Evolutionary conservation across 2,113 vertebrate species (phyloP).

Genomic region (Lepus timidus): DNA sequence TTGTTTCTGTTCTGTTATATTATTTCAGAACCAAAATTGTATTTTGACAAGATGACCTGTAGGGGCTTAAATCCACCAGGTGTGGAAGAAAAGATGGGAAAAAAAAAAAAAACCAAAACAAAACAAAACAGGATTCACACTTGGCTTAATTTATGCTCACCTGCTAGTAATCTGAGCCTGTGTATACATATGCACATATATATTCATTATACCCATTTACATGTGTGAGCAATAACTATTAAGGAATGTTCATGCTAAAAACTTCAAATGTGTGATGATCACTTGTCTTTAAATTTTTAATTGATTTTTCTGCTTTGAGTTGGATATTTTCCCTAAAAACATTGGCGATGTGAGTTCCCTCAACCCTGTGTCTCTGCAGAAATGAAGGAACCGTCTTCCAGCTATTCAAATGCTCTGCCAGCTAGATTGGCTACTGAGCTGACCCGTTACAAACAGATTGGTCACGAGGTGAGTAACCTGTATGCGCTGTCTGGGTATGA

Average conservation of each 20-base stretch:
- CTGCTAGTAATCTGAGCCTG: slow-evolving; percentile 56
- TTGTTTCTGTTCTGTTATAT: slow-evolving; percentile 83
- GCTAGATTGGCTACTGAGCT: background rate
- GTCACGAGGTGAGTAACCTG: slow-evolving; percentile 10
- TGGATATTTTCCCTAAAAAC: slow-evolving; percentile 58
- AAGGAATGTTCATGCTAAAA: slow-evolving; percentile 31
- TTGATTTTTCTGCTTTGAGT: background rate
- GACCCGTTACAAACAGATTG: background rate
- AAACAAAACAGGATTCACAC: slow-evolving; percentile 68
- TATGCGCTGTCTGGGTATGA: slow-evolving; percentile 11
- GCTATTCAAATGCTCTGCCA: slow-evolving; percentile 16
- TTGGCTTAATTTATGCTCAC: slow-evolving; percentile 75
- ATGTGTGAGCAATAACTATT: slow-evolving; percentile 49
- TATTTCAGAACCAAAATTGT: slow-evolving; percentile 81
- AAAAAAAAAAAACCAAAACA: too few species aligned
- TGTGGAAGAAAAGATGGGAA: slow-evolving; percentile 51
- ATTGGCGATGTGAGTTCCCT: background rate
- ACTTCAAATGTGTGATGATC: background rate
- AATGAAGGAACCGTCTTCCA: slow-evolving; percentile 49
- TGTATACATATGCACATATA: background rate
- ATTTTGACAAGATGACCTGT: slow-evolving; percentile 86
- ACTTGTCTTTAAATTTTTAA: background rate
- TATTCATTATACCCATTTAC: slow-evolving; percentile 48
- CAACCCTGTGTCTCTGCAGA: background rate
- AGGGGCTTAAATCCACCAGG: slow-evolving; percentile 74